phyloP scores from a whole-genome alignment of 1,140 invertebrate genomes.

The Geopemphigus sp. region DNA sequence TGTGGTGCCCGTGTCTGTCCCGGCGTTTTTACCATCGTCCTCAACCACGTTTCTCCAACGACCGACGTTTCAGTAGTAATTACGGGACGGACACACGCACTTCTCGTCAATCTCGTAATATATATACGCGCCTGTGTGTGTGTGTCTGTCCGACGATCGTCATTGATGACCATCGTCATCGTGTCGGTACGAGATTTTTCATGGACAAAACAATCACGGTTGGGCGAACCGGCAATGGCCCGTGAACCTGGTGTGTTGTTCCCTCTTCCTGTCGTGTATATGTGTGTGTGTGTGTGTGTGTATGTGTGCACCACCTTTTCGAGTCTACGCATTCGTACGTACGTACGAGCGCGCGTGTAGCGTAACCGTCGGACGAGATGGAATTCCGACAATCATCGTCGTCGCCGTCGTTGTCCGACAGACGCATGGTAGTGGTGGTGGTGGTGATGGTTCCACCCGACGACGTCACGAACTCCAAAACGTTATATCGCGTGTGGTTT shows the following conservation, averaged over 20 bases:
- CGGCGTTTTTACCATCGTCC: too few species aligned
- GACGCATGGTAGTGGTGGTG: too few species aligned
- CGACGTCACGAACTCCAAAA: too few species aligned
- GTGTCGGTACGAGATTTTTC: conserved; percentile 26
- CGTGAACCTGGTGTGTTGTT: conserved; percentile 8
- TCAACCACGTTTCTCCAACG: background rate
- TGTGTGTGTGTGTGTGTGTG: too few species aligned
- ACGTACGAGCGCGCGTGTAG: too few species aligned
- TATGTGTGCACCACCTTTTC: background rate
- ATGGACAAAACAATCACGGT: conserved; percentile 39
- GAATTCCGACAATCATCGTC: conserved; percentile 26
- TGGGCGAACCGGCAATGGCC: conserved; percentile 33
- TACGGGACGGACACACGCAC: background rate
- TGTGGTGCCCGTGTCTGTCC: too few species aligned
- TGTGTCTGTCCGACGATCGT: background rate
- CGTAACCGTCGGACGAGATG: background rate
- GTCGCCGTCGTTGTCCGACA: too few species aligned
- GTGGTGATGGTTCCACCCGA: too few species aligned
- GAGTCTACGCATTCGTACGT: too few species aligned
- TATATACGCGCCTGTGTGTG: too few species aligned
- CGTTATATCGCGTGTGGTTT: too few species aligned
- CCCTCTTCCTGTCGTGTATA: conserved; percentile 15
- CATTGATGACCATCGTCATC: background rate
- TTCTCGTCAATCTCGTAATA: too few species aligned
- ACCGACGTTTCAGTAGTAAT: conserved; percentile 10